Conservation (phyloP, 2,888 invertebrate species). For the Drosophila ezoana region DNA sequence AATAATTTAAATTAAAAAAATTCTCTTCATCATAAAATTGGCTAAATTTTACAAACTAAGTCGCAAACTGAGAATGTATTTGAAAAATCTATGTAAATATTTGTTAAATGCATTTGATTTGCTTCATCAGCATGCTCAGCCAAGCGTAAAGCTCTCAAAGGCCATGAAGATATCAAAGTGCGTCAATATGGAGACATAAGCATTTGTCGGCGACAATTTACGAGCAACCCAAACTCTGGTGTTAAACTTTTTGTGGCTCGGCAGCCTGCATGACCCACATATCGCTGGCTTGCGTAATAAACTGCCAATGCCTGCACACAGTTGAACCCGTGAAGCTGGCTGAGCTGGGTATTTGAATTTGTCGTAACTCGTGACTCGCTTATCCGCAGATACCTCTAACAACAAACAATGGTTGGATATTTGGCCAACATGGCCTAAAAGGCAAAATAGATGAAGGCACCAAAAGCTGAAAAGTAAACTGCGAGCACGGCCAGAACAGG, state of each 20-base stretch:
- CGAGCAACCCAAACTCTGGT: slow-evolving; percentile 32
- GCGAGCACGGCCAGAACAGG: slow-evolving; percentile 8
- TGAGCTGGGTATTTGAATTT: slow-evolving; percentile 46
- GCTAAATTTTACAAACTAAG: background rate
- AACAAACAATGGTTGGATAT: slow-evolving; percentile 30
- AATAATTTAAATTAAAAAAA: too few species aligned
- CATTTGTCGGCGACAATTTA: slow-evolving; percentile 44
- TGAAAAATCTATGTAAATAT: background rate
- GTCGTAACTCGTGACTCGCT: slow-evolving; percentile 37
- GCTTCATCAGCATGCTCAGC: slow-evolving; percentile 23
- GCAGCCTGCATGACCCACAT: slow-evolving; percentile 25
- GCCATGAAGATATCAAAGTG: slow-evolving; percentile 48
- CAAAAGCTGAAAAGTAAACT: slow-evolving; percentile 70
- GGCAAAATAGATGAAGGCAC: slow-evolving; percentile 40
- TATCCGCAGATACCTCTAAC: slow-evolving; percentile 41
- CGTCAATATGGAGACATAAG: slow-evolving; percentile 38
- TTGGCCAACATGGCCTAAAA: slow-evolving; percentile 42
- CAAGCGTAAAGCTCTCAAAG: slow-evolving; percentile 32
- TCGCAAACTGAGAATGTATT: too few species aligned
- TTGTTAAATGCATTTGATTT: slow-evolving; percentile 18
- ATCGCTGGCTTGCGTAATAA: slow-evolving; percentile 31
- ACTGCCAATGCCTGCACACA: slow-evolving; percentile 3
- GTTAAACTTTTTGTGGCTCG: slow-evolving; percentile 38
- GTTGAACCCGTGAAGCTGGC: slow-evolving; percentile 11
- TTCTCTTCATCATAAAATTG: too few species aligned